Base-by-base conservation (phyloP, 1,140 invertebrate species). In the Probaryconus sp. region DNA sequence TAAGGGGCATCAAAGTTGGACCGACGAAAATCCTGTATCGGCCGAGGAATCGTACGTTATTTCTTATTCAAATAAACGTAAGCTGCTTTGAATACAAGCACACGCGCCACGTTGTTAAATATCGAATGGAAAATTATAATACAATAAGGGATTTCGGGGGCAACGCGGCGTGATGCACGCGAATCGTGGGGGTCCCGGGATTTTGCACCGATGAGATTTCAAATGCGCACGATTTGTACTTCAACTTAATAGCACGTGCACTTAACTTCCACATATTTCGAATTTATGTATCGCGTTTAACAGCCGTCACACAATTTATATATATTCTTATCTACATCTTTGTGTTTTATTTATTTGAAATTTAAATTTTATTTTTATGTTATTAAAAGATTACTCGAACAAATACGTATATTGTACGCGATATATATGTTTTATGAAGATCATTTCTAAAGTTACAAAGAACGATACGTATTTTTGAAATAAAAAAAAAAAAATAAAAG, bases 121-220 rank as follows among this genome's bases (percentile, higher is more conserved):
- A 72, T 68, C 55, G 63, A 60, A 35, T 55, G 45, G 20, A 28
- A 68, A 76, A 78, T 78, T 78, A 78, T 53, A 78, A 78, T 78
- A 78, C 76, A 78, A 78, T 75, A 78, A 70, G 76, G n/a, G 67
- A 69, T 78, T 75, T 77, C 51, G 70, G 74, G n/a, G 28, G 13
- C 58, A 48, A 24, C 26, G 31, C 55, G 58, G 58, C 64, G 64
- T 51, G 64, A 68, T 53, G 63, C 50, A 63, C 64, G 64, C 42
- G 64, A 56, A 53, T 75, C 64, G 48, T 58, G 51, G 64, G 48
- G 50, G 48, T 47, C 38, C 47, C 21, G 21, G 48, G 47, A 53
- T 60, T 43, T 70, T 70, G 50, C 67, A 42, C 67, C 47, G 58
- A 64, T 50, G 28, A 60, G 37, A 72, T 65, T 47, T 56, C 21